Percentiles rank a stretch among this genome's conserved stretches.
These are phyloP conservation scores for Centrocercus urophasianus DNA, from an alignment of 2,113 vertebrate genomes.

Conservation along the genomic window DNA sequence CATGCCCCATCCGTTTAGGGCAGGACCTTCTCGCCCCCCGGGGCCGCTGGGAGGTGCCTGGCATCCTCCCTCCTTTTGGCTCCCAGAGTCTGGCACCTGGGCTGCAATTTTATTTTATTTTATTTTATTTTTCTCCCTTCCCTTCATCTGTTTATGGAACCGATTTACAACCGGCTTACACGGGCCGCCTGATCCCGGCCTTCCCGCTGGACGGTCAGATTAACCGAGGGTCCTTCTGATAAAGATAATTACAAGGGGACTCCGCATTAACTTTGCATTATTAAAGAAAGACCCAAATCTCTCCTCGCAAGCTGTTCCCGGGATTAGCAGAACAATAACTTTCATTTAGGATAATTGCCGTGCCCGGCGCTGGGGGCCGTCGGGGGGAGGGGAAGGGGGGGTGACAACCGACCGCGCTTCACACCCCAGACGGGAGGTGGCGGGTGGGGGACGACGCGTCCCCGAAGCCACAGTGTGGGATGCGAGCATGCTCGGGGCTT, in stretches of 20 bases:
- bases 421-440: not conserved
- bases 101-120: slow-evolving; percentile 55
- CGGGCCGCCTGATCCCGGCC: slow-evolving; percentile 62
- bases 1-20: not conserved
- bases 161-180: slow-evolving; percentile 74
- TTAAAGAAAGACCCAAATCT: slow-evolving; percentile 87
- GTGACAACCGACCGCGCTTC: not conserved
- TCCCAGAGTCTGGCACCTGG: slow-evolving; percentile 72
- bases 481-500: not conserved
- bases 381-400: not conserved
- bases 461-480: not conserved
- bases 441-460: not conserved
- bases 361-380: slow-evolving; percentile 64
- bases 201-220: slow-evolving; percentile 75
- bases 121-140: not conserved
- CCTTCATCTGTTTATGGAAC: slow-evolving; percentile 71
- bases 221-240: slow-evolving; percentile 79
- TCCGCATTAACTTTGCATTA: slow-evolving; percentile 83
- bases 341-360: slow-evolving; percentile 84
- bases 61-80: not conserved
- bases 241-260: slow-evolving; percentile 84
- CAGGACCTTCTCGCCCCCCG: not conserved
- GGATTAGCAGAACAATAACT: slow-evolving; percentile 87
- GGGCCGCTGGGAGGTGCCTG: not conserved
- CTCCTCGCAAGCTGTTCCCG: slow-evolving; percentile 80